Evolutionary conservation across 2,797 vertebrate genomes (phyloP).

Genomic region (Dendrocincla tyrannina): DNA sequence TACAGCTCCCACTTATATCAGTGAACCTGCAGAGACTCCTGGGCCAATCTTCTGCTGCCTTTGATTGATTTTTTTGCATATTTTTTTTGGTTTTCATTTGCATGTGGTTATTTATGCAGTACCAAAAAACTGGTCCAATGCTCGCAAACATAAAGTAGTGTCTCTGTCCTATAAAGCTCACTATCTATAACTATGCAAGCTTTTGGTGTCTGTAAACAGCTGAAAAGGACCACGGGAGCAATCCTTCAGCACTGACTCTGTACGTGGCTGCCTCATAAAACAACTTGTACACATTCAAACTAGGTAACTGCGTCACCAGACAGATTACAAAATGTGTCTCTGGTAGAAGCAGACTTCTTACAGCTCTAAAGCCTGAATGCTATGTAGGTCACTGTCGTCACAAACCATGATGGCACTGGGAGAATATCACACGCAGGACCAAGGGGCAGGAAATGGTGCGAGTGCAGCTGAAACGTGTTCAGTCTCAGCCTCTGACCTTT

Average conservation of each 20-base stretch:
- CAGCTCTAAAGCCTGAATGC: background rate
- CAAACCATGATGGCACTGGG: background rate
- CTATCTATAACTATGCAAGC: background rate
- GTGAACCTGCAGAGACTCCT: background rate
- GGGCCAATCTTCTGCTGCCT: background rate
- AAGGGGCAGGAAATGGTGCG: background rate
- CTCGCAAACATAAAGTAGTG: background rate
- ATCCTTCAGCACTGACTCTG: background rate
- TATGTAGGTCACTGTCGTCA: background rate
- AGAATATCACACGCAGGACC: background rate
- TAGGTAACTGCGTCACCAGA: background rate
- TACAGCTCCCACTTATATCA: rapidly evolving
- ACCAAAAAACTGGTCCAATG: background rate
- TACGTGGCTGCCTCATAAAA: background rate
- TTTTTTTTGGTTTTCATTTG: background rate
- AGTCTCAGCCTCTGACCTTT: background rate
- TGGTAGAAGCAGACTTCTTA: background rate
- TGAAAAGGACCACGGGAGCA: background rate
- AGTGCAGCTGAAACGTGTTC: background rate
- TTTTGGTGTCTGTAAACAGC: background rate
- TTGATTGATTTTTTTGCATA: no score
- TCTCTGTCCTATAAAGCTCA: background rate
- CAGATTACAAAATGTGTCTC: background rate
- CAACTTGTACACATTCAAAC: background rate
- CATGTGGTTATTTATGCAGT: background rate